Evolutionary conservation across 2,888 invertebrate species (phyloP).

Genomic region (Tryphoninae sp.): DNA sequence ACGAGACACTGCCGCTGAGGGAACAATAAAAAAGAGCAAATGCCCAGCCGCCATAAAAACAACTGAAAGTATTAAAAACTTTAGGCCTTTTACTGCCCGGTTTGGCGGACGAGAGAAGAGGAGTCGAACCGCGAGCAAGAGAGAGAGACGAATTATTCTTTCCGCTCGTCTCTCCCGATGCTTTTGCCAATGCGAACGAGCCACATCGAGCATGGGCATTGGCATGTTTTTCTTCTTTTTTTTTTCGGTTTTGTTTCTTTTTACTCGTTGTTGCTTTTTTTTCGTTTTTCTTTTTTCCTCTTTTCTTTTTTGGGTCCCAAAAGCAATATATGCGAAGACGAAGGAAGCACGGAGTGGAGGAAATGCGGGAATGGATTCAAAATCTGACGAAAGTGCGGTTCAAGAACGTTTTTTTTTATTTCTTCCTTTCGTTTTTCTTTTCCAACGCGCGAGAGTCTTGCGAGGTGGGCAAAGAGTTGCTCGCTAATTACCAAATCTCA

Average conservation of each 20-base stretch:
- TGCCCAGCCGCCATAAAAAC: conserved; percentile 79
- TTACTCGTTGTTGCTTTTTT: no score
- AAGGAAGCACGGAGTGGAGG: conserved; percentile 3
- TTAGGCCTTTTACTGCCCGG: conserved; percentile 79
- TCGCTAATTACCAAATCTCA: background rate
- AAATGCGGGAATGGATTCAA: conserved; percentile 17
- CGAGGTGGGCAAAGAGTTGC: background rate
- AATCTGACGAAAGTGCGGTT: conserved; percentile 3
- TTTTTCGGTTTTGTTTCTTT: background rate
- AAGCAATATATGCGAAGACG: conserved; percentile 11
- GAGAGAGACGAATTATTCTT: conserved; percentile 43
- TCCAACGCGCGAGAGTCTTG: no score
- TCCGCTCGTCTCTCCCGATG: conserved; percentile 12
- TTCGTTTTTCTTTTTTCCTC: no score
- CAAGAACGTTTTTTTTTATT: background rate
- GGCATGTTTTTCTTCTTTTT: conserved; percentile 24
- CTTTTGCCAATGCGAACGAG: conserved; percentile 42
- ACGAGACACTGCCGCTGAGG: conserved; percentile 68
- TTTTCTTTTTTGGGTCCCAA: background rate
- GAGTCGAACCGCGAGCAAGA: conserved; percentile 39
- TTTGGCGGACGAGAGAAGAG: conserved; percentile 41
- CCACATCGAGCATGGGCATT: conserved; percentile 45
- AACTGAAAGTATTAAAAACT: conserved; percentile 81
- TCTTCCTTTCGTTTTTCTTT: no score
- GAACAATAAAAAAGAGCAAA: conserved; percentile 77